Conservation (phyloP, 2,797 vertebrate genomes). For the Pempheris klunzingeri region DNA sequence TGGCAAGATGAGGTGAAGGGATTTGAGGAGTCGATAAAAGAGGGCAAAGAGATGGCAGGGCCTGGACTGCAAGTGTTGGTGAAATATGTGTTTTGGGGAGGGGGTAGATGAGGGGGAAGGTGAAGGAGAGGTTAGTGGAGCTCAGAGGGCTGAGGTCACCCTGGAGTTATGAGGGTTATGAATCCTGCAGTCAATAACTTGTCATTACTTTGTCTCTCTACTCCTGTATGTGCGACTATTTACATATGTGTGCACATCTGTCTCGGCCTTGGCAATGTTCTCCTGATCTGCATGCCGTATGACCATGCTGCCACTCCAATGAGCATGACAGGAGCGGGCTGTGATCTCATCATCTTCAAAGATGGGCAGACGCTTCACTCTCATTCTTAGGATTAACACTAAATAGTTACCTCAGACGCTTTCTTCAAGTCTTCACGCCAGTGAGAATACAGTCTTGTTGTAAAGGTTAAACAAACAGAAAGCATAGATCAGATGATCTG, state of each 20-base stretch:
- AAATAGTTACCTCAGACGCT: slow-evolving; percentile 8
- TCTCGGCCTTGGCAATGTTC: slow-evolving; percentile 26
- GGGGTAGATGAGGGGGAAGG: slow-evolving; percentile 6
- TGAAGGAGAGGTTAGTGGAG: slow-evolving; percentile 50
- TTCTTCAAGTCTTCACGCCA: background rate
- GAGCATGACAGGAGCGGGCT: background rate
- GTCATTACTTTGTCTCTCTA: slow-evolving; percentile 2
- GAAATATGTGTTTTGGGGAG: slow-evolving; percentile 16
- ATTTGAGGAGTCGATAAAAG: slow-evolving; percentile 14
- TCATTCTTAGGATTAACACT: slow-evolving; percentile 9
- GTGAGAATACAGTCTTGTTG: slow-evolving; percentile 17
- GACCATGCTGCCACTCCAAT: background rate
- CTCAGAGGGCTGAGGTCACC: slow-evolving; percentile 41
- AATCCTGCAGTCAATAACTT: slow-evolving; percentile 23
- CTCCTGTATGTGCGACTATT: slow-evolving; percentile 15
- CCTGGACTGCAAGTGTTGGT: background rate
- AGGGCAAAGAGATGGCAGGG: background rate
- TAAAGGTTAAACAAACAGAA: slow-evolving; percentile 45
- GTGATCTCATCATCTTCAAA: slow-evolving; percentile 33
- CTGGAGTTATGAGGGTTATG: slow-evolving; percentile 19
- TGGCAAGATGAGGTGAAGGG: slow-evolving; percentile 1
- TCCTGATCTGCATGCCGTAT: slow-evolving; percentile 28
- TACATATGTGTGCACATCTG: slow-evolving; percentile 30
- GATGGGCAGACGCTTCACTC: slow-evolving; percentile 21
- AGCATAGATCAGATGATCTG: slow-evolving; percentile 29